Evolutionary conservation across 2,113 vertebrate species (phyloP), one percentile per base, ranked within the genome.

Genomic region (Ictalurus punctatus): DNA sequence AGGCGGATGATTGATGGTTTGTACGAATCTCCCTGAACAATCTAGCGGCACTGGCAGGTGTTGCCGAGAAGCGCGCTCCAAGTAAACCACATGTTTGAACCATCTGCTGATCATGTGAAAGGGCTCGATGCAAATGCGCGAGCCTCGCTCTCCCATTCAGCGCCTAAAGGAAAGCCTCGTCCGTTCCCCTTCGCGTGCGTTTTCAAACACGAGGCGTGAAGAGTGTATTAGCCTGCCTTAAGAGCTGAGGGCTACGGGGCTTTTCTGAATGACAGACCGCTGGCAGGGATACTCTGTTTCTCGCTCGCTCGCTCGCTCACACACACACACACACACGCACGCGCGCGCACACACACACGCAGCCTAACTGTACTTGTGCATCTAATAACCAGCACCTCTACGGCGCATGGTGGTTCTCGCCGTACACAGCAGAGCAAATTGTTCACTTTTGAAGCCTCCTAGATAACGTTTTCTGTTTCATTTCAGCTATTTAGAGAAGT

Each of bases 401-500:
- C 27, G 13, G 2, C 13, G 23, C 16, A n/a, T 71, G 37, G 63
- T 27, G 8, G 10, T 71, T 59, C 21, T 40, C 54, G 4, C 58
- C 81, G n/a, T 56, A 40, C 30, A 40, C 58, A 40, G 16, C 1
- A 59, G 59, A 58, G 30, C 44, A 37, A 23, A 25, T 9, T 58
- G 8, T 17, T 27, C 40, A 78, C 25, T 25, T 25, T 7, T 48
- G 40, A 25, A 73, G 14, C 10, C 83, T 16, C 80, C 25, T 76
- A 2, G 3, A 40, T 87, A 3, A 10, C 34, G 40, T 37, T 14
- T 63, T 78, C 23, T 17, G 44, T 81, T 58, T 87, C 37, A 69
- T 58, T 85, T 54, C 95, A 99, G 98, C 94, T 99, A 99, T 95
- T 95, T 99, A 96, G 98, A 99, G 96, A 99, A 99, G 92, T 99